Evolutionary conservation across 2,888 invertebrate species (phyloP).

Genomic region (Agonopterix arenella): DNA sequence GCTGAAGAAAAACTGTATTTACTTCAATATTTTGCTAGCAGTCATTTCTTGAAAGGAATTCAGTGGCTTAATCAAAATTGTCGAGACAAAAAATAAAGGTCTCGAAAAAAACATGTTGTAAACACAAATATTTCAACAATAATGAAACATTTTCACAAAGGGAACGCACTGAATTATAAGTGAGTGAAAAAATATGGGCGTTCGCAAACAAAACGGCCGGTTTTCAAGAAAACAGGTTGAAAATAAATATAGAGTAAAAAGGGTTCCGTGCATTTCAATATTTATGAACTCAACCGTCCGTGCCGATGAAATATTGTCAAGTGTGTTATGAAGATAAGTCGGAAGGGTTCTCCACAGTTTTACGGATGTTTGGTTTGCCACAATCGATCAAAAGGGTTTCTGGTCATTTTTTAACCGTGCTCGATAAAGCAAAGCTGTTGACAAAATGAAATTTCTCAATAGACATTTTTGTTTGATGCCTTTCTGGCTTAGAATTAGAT

Average conservation of each 20-base stretch:
- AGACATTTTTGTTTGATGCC: too few relatives aligned
- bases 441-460: too few relatives aligned
- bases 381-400: too few relatives aligned
- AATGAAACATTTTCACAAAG: conserved; percentile 7
- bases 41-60: too few relatives aligned
- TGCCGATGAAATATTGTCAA: conserved; percentile 21
- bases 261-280: conserved; percentile 35
- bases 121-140: neutral
- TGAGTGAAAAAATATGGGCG: conserved; percentile 12
- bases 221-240: conserved; percentile 21
- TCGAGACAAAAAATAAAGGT: neutral
- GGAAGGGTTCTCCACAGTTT: conserved; percentile 9
- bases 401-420: too few relatives aligned
- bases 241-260: conserved; percentile 32
- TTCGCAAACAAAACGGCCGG: conserved; percentile 15
- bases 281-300: conserved; percentile 27
- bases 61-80: too few relatives aligned
- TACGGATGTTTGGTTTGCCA: too few relatives aligned
- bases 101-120: neutral
- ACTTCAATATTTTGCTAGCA: too few relatives aligned
- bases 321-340: conserved; percentile 17
- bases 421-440: too few relatives aligned
- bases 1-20: too few relatives aligned
- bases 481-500: too few relatives aligned
- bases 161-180: conserved; percentile 13